phyloP scores from a whole-genome alignment of 2,113 vertebrate species.

The Oryzias javanicus region DNA sequence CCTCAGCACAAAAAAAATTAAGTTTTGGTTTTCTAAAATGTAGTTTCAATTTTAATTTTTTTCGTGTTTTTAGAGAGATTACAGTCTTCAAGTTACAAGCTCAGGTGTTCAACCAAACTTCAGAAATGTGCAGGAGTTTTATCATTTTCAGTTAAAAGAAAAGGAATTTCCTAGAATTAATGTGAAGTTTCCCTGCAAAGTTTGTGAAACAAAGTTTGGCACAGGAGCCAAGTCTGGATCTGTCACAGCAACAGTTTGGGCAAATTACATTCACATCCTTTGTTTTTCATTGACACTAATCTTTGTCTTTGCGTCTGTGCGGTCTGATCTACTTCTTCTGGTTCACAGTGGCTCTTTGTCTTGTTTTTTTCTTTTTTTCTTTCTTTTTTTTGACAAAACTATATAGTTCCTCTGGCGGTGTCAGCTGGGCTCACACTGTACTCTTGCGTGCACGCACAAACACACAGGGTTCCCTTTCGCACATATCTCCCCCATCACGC shows the following conservation, averaged over 20 bases:
- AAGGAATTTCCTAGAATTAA: too few relatives aligned
- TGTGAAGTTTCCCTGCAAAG: too few relatives aligned
- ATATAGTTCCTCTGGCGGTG: conserved; percentile 10
- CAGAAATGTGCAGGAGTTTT: too few relatives aligned
- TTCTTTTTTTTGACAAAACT: conserved; percentile 23
- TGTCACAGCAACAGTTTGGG: not conserved
- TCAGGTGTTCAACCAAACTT: not conserved
- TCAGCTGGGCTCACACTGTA: not conserved
- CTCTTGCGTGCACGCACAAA: conserved; percentile 4
- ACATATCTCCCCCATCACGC: conserved; percentile 10
- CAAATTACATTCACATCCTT: not conserved
- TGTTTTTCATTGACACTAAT: conserved; percentile 2
- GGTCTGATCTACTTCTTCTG: conserved; percentile 16
- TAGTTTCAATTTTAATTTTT: too few relatives aligned
- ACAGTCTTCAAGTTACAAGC: not conserved
- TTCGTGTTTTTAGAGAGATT: too few relatives aligned
- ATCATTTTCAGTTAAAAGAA: too few relatives aligned
- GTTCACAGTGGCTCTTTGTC: conserved; percentile 50
- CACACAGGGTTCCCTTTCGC: not conserved
- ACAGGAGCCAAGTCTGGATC: not conserved
- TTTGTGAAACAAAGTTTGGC: too few relatives aligned
- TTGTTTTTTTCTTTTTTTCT: conserved; percentile 1
- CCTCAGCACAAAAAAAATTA: too few relatives aligned
- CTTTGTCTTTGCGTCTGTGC: conserved; percentile 1
- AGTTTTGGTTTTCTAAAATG: too few relatives aligned